Evolutionary conservation across 1,140 invertebrate species (phyloP).

Genomic region (Varroa destructor): DNA sequence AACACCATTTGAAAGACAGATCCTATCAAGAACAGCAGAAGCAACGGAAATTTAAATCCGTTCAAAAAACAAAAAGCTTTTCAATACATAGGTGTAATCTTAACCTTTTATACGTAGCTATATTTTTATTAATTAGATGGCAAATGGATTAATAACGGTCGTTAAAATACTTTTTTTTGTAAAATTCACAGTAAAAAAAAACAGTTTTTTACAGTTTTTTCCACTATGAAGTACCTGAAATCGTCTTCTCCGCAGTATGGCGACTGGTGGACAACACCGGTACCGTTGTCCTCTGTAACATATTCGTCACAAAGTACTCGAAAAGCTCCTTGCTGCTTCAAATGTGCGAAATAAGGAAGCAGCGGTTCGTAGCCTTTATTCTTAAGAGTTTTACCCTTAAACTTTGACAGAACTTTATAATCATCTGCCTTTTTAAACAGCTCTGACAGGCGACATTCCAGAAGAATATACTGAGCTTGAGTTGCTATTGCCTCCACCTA

Average conservation of each 20-base stretch:
- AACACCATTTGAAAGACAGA: slow-evolving; percentile 65
- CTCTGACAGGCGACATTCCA: slow-evolving; percentile 66
- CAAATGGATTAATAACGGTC: too few relatives aligned
- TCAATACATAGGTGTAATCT: slow-evolving; percentile 34
- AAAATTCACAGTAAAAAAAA: too few relatives aligned
- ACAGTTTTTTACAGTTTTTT: too few relatives aligned
- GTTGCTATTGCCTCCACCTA: slow-evolving; percentile 47
- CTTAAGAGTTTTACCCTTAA: slow-evolving; percentile 65
- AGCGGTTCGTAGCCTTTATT: slow-evolving; percentile 73
- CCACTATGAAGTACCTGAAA: neutral
- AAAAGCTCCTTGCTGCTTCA: slow-evolving; percentile 59
- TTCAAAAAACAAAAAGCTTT: slow-evolving; percentile 54
- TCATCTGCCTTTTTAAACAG: slow-evolving; percentile 64
- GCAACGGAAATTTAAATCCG: slow-evolving; percentile 15
- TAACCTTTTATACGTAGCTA: slow-evolving; percentile 14
- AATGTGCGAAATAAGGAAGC: slow-evolving; percentile 69
- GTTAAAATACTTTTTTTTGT: too few relatives aligned
- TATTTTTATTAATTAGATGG: slow-evolving; percentile 5
- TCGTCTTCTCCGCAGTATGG: slow-evolving; percentile 85
- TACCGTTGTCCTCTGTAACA: slow-evolving; percentile 91
- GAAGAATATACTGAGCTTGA: slow-evolving; percentile 63
- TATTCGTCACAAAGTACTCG: slow-evolving; percentile 73
- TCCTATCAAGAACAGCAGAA: slow-evolving; percentile 44
- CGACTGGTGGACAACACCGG: slow-evolving; percentile 96
- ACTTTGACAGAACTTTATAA: slow-evolving; percentile 60